phyloP scores from a whole-genome alignment of 2,113 vertebrate genomes.

The Psilopogon haemacephalus region DNA sequence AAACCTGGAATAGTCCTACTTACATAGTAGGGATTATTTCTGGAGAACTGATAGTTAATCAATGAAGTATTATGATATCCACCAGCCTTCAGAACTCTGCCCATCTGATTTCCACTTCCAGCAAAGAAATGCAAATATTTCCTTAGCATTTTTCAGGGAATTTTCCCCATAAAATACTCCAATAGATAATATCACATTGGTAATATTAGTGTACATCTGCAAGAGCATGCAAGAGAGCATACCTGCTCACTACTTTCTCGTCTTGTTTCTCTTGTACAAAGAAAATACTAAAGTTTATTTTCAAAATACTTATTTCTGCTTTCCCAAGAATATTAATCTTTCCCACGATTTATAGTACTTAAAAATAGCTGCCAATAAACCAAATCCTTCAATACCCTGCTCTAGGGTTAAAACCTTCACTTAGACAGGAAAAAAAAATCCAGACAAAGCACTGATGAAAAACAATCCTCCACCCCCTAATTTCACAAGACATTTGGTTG shows the following conservation, averaged over 20 bases:
- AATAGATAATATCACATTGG: neutral
- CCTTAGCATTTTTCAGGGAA: neutral
- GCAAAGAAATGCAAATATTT: neutral
- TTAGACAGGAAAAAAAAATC: neutral
- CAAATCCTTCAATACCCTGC: neutral
- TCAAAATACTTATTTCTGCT: constrained; percentile 7
- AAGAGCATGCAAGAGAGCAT: neutral
- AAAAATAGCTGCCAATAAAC: constrained; percentile 22
- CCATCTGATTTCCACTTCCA: neutral
- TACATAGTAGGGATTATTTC: neutral
- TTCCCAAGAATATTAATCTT: constrained; percentile 26
- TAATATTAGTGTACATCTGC: neutral
- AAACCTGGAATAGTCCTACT: neutral
- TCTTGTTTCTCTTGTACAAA: constrained; percentile 8
- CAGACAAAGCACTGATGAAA: neutral
- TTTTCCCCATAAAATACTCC: neutral
- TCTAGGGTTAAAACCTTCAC: neutral
- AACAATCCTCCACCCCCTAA: neutral
- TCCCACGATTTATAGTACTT: constrained; percentile 1
- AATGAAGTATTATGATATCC: neutral
- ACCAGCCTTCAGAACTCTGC: neutral
- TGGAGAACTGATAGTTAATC: neutral
- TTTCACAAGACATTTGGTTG: neutral
- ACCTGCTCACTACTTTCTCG: neutral
- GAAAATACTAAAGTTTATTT: neutral